Evolutionary conservation across 2,888 invertebrate genomes (phyloP), one percentile per base, ranked within the genome.

Genomic region (Xanthorhoe spadicearia): DNA sequence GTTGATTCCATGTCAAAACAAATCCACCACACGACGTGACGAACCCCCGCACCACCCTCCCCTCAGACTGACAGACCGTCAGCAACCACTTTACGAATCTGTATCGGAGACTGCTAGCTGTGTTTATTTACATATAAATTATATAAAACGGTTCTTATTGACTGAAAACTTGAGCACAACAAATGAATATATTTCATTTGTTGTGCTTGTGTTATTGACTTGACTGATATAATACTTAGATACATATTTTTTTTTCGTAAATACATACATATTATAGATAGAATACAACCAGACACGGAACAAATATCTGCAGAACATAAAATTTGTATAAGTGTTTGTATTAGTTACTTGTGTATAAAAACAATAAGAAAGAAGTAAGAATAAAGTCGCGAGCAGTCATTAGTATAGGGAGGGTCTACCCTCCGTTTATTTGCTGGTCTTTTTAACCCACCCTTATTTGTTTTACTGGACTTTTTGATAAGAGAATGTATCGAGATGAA

Each of bases 401-500:
- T 59, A 59, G 54, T 64, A 50, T 35, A 49, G 58, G 63, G 56
- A 49, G 59, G 50, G 10, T 50, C 55, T 58, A 59, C 66, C 66
- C 66, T 67, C 56, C 28, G 60, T 60, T 67, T 60, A 56, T 66
- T 62, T 55, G 50, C 49, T 13, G 63, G 56, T 56, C 52, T 56
- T 64, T 61, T 52, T 52, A 46, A 9, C 15, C 35, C 35, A 4
- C 61, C 69, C 59, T 23, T 64, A 56, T 69, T 69, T 68, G 64
- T 72, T 70, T 68, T 66, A 51, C 43, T 62, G 69, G 52, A 64
- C 61, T 70, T 65, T 72, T 70, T 64, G 60, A 57, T 58, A 63
- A 53, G 63, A 50, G 56, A 50, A 55, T 53, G 70, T 72, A 69
- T 72, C 61, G 60, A 62, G 65, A 64, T 68, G 68, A 70, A 49